phyloP scores from a whole-genome alignment of 2,797 vertebrate genomes.

The Leucoraja ocellata region DNA sequence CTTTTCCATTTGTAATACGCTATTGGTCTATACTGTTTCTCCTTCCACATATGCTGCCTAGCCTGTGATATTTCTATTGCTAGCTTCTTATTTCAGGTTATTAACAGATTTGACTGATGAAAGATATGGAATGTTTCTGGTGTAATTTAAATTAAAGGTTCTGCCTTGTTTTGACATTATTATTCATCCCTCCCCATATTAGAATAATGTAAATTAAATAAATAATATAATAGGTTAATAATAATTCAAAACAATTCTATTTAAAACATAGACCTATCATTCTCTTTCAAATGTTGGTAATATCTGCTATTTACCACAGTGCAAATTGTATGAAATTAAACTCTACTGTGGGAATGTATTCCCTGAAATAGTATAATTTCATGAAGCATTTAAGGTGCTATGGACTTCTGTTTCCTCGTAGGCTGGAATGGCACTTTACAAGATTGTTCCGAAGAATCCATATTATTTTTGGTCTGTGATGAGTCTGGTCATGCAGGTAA shows the following conservation, averaged over 20 bases:
- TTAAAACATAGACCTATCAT: neutral
- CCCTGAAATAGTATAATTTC: neutral
- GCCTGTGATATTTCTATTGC: too few species aligned
- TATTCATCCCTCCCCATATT: neutral
- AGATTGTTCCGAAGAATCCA: conserved; percentile 96
- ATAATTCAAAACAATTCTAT: neutral
- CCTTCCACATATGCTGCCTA: too few species aligned
- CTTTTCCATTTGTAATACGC: too few species aligned
- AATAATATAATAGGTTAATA: neutral
- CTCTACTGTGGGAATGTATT: neutral
- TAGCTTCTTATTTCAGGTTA: too few species aligned
- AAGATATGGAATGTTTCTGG: neutral
- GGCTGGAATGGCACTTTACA: conserved; percentile 98
- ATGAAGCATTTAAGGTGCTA: neutral
- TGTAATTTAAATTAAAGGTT: neutral
- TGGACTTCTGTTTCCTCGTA: conserved; percentile 54
- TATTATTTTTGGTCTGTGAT: conserved; percentile 99
- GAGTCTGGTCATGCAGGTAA: conserved; percentile 98
- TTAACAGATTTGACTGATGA: too few species aligned
- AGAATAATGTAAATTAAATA: neutral
- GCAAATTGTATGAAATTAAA: neutral
- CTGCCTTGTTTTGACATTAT: neutral
- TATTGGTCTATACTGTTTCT: too few species aligned
- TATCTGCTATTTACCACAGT: too few species aligned
- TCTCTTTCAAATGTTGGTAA: neutral